A percentile compares a stretch with the other conserved stretches of the same genome.
Conservation (phyloP, 2,113 vertebrate genomes). For the Gymnogyps californianus region DNA sequence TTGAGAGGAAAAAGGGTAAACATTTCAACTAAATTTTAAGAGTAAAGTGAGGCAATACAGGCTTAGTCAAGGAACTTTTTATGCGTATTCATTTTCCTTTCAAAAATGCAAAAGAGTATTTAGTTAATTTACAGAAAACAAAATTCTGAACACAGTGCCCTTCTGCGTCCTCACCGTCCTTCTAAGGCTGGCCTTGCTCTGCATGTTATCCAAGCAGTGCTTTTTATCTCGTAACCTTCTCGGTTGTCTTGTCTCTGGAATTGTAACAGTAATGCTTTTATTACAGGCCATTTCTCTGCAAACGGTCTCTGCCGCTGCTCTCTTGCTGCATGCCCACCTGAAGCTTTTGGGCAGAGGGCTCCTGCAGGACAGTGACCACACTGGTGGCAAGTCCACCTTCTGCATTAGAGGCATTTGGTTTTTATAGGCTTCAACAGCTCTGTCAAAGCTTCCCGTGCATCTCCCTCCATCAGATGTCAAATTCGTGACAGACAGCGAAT, state of each 20-base stretch:
- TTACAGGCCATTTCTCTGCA: not conserved
- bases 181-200: not conserved
- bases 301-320: not conserved
- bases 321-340: rapidly evolving
- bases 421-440: not conserved
- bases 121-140: not conserved
- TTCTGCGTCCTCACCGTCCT: not conserved
- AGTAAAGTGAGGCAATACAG: not conserved
- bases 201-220: not conserved
- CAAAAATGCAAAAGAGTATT: not conserved
- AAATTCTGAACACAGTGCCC: not conserved
- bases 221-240: not conserved
- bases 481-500: not conserved
- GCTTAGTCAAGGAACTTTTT: not conserved
- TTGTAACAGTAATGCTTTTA: not conserved
- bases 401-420: not conserved
- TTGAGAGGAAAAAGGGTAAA: not conserved
- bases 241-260: not conserved
- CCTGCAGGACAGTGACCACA: not conserved
- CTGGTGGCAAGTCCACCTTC: not conserved
- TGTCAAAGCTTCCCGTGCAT: not conserved
- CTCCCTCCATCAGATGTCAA: not conserved
- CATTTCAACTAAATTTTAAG: not conserved
- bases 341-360: not conserved
- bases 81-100: not conserved